Conservation (phyloP, 2,888 invertebrate species). For the Cremastobaeus sp. region DNA sequence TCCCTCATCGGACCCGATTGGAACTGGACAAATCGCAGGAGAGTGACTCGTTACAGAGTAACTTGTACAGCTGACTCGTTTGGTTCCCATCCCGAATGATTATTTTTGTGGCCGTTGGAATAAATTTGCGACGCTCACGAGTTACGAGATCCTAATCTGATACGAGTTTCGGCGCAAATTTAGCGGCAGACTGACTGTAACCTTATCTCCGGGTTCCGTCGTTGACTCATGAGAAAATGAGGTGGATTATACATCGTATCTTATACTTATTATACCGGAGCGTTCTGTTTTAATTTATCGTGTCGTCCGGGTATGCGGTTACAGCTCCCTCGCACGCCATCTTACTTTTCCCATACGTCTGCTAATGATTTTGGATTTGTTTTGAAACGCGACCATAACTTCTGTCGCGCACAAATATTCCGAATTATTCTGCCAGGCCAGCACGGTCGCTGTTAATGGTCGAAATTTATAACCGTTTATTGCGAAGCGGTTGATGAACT, state of each 20-base stretch:
- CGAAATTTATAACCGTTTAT: conserved; percentile 4
- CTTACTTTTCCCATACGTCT: conserved; percentile 42
- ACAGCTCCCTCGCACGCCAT: conserved; percentile 64
- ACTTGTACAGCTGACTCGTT: conserved; percentile 66
- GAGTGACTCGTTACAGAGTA: conserved; percentile 61
- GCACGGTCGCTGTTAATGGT: not conserved
- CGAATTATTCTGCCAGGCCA: not conserved
- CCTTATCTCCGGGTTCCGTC: conserved; percentile 62
- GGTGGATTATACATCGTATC: conserved; percentile 52
- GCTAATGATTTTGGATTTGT: conserved; percentile 53
- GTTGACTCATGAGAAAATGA: conserved; percentile 61
- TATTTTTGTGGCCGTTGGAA: conserved; percentile 72
- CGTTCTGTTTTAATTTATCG: conserved; percentile 58
- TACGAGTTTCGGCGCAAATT: conserved; percentile 72
- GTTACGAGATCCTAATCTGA: conserved; percentile 76
- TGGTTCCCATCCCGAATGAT: conserved; percentile 69
- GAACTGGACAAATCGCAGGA: conserved; percentile 59
- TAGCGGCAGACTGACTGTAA: conserved; percentile 59
- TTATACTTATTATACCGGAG: conserved; percentile 53
- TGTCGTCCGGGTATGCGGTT: conserved; percentile 45
- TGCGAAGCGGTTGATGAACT: too few species aligned
- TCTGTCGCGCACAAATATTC: conserved; percentile 1
- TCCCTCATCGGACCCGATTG: not conserved
- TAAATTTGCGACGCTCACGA: conserved; percentile 72
- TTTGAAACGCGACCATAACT: conserved; percentile 22